phyloP scores from a whole-genome alignment of 2,888 invertebrate genomes.

The Athripsodes cinereus region DNA sequence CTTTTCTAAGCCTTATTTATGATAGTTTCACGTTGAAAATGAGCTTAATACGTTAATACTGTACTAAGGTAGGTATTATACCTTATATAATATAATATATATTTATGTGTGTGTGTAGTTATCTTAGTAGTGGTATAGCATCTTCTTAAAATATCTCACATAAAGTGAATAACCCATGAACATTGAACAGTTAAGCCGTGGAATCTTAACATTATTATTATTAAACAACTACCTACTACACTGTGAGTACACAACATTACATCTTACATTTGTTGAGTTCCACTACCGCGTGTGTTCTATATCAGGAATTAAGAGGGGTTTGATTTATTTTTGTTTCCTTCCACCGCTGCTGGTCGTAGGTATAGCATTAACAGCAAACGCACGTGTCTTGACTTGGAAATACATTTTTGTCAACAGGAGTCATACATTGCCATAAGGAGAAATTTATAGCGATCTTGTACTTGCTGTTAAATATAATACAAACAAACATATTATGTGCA shows the following conservation, averaged over 20 bases:
- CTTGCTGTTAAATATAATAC: too few species aligned
- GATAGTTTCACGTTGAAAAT: too few species aligned
- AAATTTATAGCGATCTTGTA: too few species aligned
- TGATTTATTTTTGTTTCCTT: neutral
- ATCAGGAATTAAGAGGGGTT: constrained; percentile 1
- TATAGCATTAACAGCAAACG: neutral
- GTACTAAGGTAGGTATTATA: too few species aligned
- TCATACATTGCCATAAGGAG: too few species aligned
- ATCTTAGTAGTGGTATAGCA: too few species aligned
- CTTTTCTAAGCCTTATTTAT: too few species aligned
- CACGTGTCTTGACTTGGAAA: neutral
- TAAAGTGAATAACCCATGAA: neutral
- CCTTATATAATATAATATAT: too few species aligned
- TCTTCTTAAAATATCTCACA: neutral
- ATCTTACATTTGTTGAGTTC: neutral
- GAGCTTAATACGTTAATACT: too few species aligned
- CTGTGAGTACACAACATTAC: neutral
- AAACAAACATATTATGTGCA: too few species aligned
- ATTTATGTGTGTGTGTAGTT: too few species aligned
- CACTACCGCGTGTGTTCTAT: neutral
- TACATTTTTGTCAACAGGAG: neutral
- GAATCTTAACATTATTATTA: neutral
- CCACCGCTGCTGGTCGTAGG: neutral
- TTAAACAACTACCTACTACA: neutral
- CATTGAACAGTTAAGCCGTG: neutral